Evolutionary conservation across 2,797 vertebrate genomes (phyloP), one percentile per base, ranked within the genome.

Genomic region (Rousettus madagascariensis): DNA sequence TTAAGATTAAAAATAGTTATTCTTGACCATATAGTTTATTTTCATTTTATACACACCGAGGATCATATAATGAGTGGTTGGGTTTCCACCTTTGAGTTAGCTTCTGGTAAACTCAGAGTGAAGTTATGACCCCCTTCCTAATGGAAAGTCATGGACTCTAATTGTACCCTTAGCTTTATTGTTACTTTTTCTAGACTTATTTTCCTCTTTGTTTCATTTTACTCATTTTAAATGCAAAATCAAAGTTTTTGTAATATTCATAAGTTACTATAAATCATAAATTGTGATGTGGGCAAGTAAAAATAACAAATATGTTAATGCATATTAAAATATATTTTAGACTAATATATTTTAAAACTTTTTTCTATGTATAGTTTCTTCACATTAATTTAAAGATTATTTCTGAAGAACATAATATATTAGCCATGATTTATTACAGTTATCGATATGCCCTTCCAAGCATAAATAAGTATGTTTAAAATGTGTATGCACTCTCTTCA

Each of bases 281-380:
- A n/a, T 65, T 86, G 12, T 55, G 68, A 86, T 17, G 53, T 8
- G 22, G 5, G 46, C 33, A 68, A 20, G 6, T 55, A 80, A 96
- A 79, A 41, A 10, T n/a, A 95, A 96, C 69, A 92, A 96, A 30
- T 94, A 80, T 74, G 46, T 9, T 4, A 36, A 68, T 53, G 6
- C 4, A 71, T 28, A 61, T 30, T 86, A 36, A 36, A 49, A 57
- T 65, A 33, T 71, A 85, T 88, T 79, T 83, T 82, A 61, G 80
- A 33, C 7, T 71, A 77, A 53, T n/a, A 24, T 51, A 57, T 38
- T 79, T 80, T 28, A 46, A 66, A 63, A 28, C 10, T 11, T 13
- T 12, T 79, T 72, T 33, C 11, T 86, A 6, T 65, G 3, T 57
- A 71, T 66, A 53, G 28, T 20, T 77, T 5, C 41, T 94, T 75